Evolutionary conservation across 2,888 invertebrate species (phyloP).

Genomic region (Mactromeris polynyma): DNA sequence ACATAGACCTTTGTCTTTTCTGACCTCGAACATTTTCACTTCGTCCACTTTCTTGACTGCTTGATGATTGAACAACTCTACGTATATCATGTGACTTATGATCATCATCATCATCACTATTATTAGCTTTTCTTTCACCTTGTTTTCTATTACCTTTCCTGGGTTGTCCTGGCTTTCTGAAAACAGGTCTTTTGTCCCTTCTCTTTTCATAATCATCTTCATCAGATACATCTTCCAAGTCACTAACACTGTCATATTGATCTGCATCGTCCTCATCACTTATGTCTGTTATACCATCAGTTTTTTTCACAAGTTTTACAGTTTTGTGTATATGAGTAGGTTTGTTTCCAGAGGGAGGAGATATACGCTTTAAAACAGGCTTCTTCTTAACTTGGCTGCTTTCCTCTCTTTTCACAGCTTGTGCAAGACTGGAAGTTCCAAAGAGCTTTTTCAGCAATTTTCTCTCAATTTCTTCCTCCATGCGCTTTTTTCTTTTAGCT

Average conservation of each 20-base stretch:
- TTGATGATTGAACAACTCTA: conserved; percentile 38
- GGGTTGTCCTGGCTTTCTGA: conserved; percentile 62
- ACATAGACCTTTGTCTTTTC: neutral
- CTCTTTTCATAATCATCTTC: conserved; percentile 26
- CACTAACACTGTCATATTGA: conserved; percentile 62
- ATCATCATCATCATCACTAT: neutral
- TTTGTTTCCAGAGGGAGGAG: conserved; percentile 40
- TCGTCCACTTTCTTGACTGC: neutral
- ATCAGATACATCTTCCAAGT: conserved; percentile 62
- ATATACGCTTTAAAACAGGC: conserved; percentile 44
- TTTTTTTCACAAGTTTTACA: conserved; percentile 20
- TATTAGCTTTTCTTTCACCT: neutral
- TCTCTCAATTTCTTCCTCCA: conserved; percentile 55
- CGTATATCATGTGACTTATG: conserved; percentile 43
- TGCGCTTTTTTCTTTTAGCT: conserved; percentile 45
- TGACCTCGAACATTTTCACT: neutral
- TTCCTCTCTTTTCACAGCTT: neutral
- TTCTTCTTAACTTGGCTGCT: conserved; percentile 28
- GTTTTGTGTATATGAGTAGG: conserved; percentile 23
- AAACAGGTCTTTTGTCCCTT: conserved; percentile 36
- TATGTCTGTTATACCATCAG: conserved; percentile 38
- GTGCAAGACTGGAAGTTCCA: neutral
- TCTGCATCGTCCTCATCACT: conserved; percentile 43
- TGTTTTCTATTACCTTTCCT: conserved; percentile 22
- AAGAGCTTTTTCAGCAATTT: conserved; percentile 51